Percentiles rank a stretch among this genome's conserved stretches.
Conservation (phyloP, 1,140 invertebrate species). For the Bicyclus anynana region DNA sequence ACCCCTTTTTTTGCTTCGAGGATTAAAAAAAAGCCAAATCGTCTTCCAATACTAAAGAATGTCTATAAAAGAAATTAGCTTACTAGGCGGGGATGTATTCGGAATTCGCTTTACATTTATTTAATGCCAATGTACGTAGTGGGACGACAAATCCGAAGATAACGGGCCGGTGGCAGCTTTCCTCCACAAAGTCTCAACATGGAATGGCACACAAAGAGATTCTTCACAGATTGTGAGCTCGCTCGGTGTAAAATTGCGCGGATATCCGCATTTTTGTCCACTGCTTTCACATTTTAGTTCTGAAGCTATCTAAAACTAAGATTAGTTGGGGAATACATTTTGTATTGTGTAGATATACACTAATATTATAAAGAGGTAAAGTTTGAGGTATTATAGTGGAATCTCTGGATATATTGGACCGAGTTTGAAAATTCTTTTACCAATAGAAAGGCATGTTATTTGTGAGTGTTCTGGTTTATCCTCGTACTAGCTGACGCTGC, state of each 20-base stretch:
- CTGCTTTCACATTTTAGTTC: constrained; percentile 25
- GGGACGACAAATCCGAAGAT: constrained; percentile 49
- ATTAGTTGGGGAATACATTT: background rate
- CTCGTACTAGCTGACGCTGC: no score
- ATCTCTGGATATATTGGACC: no score
- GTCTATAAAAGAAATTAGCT: background rate
- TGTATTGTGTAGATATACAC: no score
- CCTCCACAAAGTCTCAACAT: constrained; percentile 30
- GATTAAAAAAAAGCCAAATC: no score
- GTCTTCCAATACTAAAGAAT: no score
- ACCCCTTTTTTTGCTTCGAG: no score
- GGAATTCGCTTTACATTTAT: background rate
- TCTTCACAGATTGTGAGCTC: constrained; percentile 40
- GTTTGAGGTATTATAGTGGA: no score
- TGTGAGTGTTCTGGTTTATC: no score
- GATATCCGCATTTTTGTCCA: constrained; percentile 36
- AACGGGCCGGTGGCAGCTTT: constrained; percentile 38
- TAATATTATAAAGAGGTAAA: no score
- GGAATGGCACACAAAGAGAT: constrained; percentile 43
- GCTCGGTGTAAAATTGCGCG: constrained; percentile 47
- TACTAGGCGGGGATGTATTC: background rate
- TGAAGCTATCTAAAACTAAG: background rate
- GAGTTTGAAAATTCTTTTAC: no score
- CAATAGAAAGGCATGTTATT: no score
- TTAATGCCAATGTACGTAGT: background rate